These are phyloP conservation scores for Acanthornis magna DNA, from an alignment of 2,797 vertebrate species.

Conservation along the genomic window DNA sequence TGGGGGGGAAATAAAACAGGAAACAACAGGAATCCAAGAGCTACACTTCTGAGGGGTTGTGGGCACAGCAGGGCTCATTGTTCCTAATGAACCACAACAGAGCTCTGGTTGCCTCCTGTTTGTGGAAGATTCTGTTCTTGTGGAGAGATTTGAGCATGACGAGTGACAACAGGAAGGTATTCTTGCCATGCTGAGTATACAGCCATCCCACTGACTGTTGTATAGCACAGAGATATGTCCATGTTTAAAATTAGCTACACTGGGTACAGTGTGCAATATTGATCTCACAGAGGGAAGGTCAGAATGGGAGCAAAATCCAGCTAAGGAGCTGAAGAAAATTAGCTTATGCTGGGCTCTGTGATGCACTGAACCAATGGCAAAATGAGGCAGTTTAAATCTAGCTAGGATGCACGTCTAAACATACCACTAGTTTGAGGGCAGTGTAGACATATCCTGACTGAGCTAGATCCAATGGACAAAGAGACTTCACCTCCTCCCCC, in stretches of 20 bases:
- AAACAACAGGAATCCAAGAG: not conserved
- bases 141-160: not conserved
- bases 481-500: not conserved
- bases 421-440: not conserved
- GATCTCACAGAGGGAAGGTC: not conserved
- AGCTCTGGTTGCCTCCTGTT: not conserved
- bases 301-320: not conserved
- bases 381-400: not conserved
- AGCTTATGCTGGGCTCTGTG: not conserved
- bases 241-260: not conserved
- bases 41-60: not conserved
- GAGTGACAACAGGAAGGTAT: not conserved
- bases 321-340: constrained; percentile 5
- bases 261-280: not conserved
- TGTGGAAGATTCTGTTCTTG: not conserved
- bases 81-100: not conserved
- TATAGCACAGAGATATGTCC: not conserved
- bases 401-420: not conserved
- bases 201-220: not conserved
- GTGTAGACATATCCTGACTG: not conserved
- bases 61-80: not conserved
- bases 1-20: not conserved
- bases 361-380: not conserved
- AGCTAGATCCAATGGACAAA: not conserved
- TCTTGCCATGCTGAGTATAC: not conserved